A percentile compares a stretch with the other conserved stretches of the same genome.
These are phyloP conservation scores for Halictus quadricinctus DNA, from an alignment of 2,888 invertebrate genomes.

Conservation along the genomic window DNA sequence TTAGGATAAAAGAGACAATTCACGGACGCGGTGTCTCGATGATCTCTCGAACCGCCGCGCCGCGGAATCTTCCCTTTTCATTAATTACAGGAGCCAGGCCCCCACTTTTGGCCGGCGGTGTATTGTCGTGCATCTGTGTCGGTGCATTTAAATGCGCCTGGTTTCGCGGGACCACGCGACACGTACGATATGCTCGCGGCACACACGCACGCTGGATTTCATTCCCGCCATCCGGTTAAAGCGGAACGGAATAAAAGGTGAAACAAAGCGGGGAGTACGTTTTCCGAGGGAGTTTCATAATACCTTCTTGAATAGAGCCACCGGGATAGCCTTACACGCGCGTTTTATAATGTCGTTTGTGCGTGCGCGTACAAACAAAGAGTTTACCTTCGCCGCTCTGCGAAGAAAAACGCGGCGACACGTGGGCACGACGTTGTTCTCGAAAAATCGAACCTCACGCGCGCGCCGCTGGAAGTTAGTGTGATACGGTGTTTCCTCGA, in stretches of 20 bases:
- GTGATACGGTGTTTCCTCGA: background rate
- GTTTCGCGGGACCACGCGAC: constrained; percentile 54
- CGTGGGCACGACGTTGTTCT: constrained; percentile 16
- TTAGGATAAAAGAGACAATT: background rate
- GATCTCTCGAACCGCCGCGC: constrained; percentile 1
- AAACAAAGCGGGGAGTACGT: constrained; percentile 69
- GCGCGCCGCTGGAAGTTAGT: background rate
- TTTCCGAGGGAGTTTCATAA: constrained; percentile 73
- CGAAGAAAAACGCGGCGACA: constrained; percentile 52
- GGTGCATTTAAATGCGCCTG: constrained; percentile 52
- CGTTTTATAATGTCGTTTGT: constrained; percentile 68
- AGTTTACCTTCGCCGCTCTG: constrained; percentile 64
- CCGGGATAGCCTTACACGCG: constrained; percentile 70
- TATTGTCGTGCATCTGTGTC: background rate
- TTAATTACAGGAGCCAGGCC: constrained; percentile 1
- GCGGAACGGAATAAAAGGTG: constrained; percentile 72
- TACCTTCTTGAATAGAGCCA: constrained; percentile 72
- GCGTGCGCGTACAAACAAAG: constrained; percentile 63
- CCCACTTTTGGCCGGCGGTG: background rate
- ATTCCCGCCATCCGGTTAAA: constrained; percentile 72
- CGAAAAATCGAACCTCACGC: constrained; percentile 8
- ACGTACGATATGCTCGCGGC: constrained; percentile 30
- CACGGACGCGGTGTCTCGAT: background rate
- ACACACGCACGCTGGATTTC: constrained; percentile 65
- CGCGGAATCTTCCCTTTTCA: background rate